Conservation (phyloP, 2,113 vertebrate species). For the Drymodes brunneopygia region DNA sequence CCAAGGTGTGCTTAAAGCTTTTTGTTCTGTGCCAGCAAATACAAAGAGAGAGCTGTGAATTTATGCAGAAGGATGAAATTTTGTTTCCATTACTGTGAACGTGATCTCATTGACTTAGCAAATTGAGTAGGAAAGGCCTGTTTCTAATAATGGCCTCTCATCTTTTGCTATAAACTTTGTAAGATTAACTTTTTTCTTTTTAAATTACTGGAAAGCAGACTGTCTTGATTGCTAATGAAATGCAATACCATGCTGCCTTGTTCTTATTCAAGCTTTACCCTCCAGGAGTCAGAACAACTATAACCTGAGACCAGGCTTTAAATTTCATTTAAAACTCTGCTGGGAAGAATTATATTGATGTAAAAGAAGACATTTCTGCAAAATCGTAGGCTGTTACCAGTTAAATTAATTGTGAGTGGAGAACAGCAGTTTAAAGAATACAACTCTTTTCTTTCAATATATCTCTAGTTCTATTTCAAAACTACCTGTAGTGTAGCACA, state of each 20-base stretch:
- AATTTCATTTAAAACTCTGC: conserved; percentile 51
- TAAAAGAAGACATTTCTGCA: conserved; percentile 38
- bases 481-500: not conserved
- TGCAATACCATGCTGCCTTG: conserved; percentile 12
- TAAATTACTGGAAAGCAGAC: conserved; percentile 39
- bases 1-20: not conserved
- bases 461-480: conserved; percentile 10
- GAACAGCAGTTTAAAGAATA: not conserved
- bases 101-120: conserved; percentile 2
- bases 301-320: conserved; percentile 51
- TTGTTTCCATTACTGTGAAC: not conserved
- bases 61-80: not conserved
- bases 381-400: conserved; percentile 1
- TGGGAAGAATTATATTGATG: conserved; percentile 31
- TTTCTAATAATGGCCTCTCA: conserved; percentile 20
- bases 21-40: not conserved
- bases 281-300: conserved; percentile 1
- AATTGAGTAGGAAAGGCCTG: not conserved
- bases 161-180: conserved; percentile 44
- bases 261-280: conserved; percentile 49
- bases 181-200: conserved; percentile 43
- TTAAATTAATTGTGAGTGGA: conserved; percentile 46
- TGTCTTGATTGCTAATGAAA: conserved; percentile 55
- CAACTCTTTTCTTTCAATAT: conserved; percentile 4
- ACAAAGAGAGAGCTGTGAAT: not conserved